Evolutionary conservation across 2,113 vertebrate species (phyloP).

Genomic region (Callaeas wilsoni): DNA sequence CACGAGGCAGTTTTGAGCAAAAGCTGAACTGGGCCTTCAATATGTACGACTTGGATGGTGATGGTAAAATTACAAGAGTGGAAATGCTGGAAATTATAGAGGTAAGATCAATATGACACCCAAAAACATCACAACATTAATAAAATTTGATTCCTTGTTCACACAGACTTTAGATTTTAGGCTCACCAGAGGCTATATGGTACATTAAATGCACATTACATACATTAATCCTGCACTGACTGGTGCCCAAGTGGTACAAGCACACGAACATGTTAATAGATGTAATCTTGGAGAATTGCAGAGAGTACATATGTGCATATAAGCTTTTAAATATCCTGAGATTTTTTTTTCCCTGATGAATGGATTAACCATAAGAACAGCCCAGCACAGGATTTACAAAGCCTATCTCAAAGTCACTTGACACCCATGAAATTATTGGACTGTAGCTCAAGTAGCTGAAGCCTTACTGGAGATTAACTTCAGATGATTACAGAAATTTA

Average conservation of each 20-base stretch:
- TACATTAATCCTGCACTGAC: background rate
- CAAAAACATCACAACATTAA: background rate
- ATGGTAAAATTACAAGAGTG: constrained; percentile 97
- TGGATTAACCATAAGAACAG: background rate
- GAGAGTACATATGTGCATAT: background rate
- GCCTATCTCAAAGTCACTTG: background rate
- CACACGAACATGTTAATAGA: background rate
- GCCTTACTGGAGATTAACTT: background rate
- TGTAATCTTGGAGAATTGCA: background rate
- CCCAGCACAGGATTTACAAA: background rate
- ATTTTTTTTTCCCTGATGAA: background rate
- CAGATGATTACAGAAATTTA: constrained; percentile 2
- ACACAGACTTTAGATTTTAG: background rate
- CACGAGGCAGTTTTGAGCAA: constrained; percentile 96
- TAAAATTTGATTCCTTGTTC: background rate
- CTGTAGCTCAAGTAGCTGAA: constrained; percentile 2
- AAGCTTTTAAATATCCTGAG: background rate
- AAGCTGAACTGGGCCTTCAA: constrained; percentile 99
- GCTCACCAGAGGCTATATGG: background rate
- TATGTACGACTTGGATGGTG: constrained; percentile 97
- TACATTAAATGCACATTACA: background rate
- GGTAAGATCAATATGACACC: constrained; percentile 67
- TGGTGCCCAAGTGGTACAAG: background rate
- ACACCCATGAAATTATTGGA: background rate
- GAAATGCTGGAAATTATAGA: constrained; percentile 99